Evolutionary conservation across 2,797 vertebrate genomes (phyloP), one percentile per base, ranked within the genome.

Genomic region (Poeciliopsis infans): DNA sequence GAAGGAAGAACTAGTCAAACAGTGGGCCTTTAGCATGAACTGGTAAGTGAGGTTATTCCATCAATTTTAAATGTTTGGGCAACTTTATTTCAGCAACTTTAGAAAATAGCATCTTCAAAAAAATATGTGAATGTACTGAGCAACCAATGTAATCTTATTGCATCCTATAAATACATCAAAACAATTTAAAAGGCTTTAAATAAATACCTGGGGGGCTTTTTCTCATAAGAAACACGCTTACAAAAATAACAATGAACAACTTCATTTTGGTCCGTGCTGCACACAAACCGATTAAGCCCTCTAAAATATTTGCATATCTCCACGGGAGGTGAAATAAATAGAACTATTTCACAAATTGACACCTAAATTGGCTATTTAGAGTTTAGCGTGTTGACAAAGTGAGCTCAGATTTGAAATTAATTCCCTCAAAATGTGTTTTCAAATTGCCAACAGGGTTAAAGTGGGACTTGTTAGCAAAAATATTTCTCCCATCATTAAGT

Each of bases 361-460:
- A 86, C 73, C 87, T 85, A 83, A 90, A 93, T 89, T 73, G 85
- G 72, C 79, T 15, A 75, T 79, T 82, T 80, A 39, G 72, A 80
- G 66, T 68, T 72, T 55, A 71, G 64, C 49, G 36, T 72, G 36
- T 81, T 69, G 69, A 79, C 76, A 87, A 89, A 90, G 85, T 82
- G 78, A 41, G 43, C 72, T 85, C 53, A 83, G 83, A 92, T 94
- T 79, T 47, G 20, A 85, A 89, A 89, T 86, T 89, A 88, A 93
- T 92, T 91, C 81, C 72, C n/a, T 69, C 78, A 74, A 75, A 87
- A 89, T 89, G 51, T 89, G 87, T 90, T 87, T 88, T 77, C 76
- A 89, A 89, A 89, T 87, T 88, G 87, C 81, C 74, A 84, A 83
- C 85, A 90, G 88, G 86, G 90, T 89, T 92, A 89, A 91, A 88